Evolutionary conservation across 2,113 vertebrate species (phyloP).

Genomic region (Syngnathus floridae): DNA sequence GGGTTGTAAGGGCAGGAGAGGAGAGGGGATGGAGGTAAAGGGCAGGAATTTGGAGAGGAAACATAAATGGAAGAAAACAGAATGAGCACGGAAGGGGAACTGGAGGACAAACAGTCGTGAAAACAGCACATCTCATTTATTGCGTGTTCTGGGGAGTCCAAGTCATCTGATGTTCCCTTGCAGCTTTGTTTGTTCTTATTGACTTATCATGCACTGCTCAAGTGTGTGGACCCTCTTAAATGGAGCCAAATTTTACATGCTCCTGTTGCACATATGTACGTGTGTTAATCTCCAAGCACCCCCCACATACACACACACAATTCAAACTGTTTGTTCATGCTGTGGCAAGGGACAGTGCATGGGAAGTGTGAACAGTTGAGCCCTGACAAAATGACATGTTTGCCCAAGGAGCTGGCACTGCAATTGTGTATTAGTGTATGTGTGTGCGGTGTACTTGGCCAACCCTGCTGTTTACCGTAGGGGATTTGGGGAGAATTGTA

Average conservation of each 20-base stretch:
- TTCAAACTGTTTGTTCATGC: slow-evolving; percentile 39
- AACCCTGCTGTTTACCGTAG: slow-evolving; percentile 58
- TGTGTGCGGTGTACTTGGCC: slow-evolving; percentile 23
- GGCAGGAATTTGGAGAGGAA: slow-evolving; percentile 37
- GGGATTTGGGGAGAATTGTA: slow-evolving; percentile 57
- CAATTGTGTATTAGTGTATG: slow-evolving; percentile 27
- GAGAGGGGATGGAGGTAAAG: slow-evolving; percentile 13
- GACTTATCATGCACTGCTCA: slow-evolving; percentile 1
- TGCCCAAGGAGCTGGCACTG: slow-evolving; percentile 59
- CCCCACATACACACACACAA: slow-evolving; percentile 3
- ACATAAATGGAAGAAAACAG: slow-evolving; percentile 40
- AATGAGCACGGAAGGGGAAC: slow-evolving; percentile 28
- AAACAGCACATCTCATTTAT: slow-evolving; percentile 33
- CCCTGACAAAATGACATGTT: slow-evolving; percentile 65
- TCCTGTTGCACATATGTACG: slow-evolving; percentile 32
- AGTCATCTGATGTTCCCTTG: slow-evolving; percentile 47
- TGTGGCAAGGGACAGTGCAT: slow-evolving; percentile 38
- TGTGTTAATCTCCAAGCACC: slow-evolving; percentile 41
- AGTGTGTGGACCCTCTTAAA: slow-evolving; percentile 25
- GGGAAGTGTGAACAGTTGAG: slow-evolving; percentile 61
- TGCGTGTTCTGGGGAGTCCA: slow-evolving; percentile 28
- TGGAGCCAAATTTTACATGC: slow-evolving; percentile 39
- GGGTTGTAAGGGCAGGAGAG: slow-evolving; percentile 13
- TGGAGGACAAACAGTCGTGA: slow-evolving; percentile 27
- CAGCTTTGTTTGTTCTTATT: slow-evolving; percentile 36